Percentiles rank a stretch among this genome's conserved stretches.
Evolutionary conservation across 2,113 vertebrate genomes (phyloP).

Genomic region (Noturus placidus): DNA sequence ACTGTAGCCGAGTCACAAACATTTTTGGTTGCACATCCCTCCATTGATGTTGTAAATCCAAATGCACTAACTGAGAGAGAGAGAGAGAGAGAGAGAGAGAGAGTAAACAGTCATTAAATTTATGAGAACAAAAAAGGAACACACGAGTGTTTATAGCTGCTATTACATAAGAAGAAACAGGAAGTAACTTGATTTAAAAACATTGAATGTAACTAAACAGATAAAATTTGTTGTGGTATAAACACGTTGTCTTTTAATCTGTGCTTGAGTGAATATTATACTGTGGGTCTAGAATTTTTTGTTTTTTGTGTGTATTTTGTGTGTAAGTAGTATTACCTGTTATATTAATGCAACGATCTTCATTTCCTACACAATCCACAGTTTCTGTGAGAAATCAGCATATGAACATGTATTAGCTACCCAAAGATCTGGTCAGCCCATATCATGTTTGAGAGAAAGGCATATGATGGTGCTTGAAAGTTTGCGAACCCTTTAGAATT

Average conservation of each 20-base stretch:
- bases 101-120: too few relatives aligned
- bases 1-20: conserved; percentile 33
- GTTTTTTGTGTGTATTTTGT: background rate
- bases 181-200: background rate
- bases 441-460: background rate
- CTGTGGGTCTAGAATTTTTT: background rate
- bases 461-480: too few relatives aligned
- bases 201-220: background rate
- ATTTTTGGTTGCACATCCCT: conserved; percentile 59
- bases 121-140: too few relatives aligned
- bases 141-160: background rate
- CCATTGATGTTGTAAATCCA: fast-evolving
- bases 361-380: conserved; percentile 4
- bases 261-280: background rate
- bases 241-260: background rate
- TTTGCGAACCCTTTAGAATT: too few relatives aligned
- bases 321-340: conserved; percentile 45
- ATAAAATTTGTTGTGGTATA: background rate
- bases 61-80: fast-evolving
- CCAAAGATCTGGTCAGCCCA: background rate
- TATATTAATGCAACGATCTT: conserved; percentile 42
- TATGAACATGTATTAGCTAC: background rate
- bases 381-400: background rate
- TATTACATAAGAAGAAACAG: background rate
- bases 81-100: background rate